Evolutionary conservation across 2,888 invertebrate species (phyloP).

Genomic region (Eristalis intricaria): DNA sequence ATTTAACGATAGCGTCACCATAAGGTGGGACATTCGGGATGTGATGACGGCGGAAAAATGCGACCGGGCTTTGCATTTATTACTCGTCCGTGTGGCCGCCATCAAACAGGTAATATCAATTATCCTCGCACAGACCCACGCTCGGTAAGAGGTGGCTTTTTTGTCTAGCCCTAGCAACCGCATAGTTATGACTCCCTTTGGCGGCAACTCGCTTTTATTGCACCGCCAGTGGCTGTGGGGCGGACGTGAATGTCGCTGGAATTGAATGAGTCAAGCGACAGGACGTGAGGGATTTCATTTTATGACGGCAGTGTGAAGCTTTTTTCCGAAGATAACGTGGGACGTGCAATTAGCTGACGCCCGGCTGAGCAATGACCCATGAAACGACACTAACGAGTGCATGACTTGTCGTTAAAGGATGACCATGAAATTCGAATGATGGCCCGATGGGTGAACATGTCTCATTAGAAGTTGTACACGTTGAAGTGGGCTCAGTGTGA

Average conservation of each 20-base stretch:
- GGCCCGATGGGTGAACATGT: neutral
- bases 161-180: neutral
- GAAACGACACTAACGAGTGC: neutral
- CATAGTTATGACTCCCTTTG: conserved; percentile 10
- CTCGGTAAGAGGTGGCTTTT: neutral
- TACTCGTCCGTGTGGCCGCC: conserved; percentile 9
- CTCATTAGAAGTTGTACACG: neutral
- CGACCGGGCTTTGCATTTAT: conserved; percentile 20
- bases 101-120: conserved; percentile 13
- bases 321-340: neutral
- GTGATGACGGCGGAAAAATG: neutral
- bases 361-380: neutral
- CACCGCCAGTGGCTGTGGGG: neutral
- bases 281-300: conserved; percentile 16
- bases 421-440: neutral
- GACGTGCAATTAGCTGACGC: conserved; percentile 10
- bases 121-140: neutral
- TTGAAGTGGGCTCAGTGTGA: neutral
- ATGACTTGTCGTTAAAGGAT: neutral
- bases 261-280: neutral
- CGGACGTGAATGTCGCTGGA: neutral
- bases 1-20: conserved; percentile 7
- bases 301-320: conserved; percentile 5
- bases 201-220: conserved; percentile 7
- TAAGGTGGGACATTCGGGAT: neutral